A percentile compares a stretch with the other conserved stretches of the same genome.
Evolutionary conservation across 1,140 invertebrate species (phyloP).

Genomic region (Samia ricini): DNA sequence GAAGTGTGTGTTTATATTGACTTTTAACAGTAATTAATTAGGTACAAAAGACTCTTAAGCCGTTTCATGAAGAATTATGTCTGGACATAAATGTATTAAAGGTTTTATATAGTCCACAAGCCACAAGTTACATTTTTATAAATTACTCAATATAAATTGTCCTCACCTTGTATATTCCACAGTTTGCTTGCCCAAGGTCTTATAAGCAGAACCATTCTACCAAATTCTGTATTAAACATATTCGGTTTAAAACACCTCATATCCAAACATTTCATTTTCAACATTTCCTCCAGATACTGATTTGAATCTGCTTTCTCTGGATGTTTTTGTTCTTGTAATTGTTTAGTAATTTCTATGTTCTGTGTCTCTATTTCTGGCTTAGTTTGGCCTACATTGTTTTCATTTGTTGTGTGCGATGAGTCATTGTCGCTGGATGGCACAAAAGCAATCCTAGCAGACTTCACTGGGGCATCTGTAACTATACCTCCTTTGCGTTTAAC

Average conservation of each 20-base stretch:
- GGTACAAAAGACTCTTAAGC: no score
- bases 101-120: neutral
- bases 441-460: slow-evolving; percentile 51
- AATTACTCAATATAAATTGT: neutral
- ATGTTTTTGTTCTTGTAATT: neutral
- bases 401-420: neutral
- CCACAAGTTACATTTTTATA: neutral
- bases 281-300: slow-evolving; percentile 49
- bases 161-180: slow-evolving; percentile 56
- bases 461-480: slow-evolving; percentile 31
- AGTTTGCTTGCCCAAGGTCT: slow-evolving; percentile 51
- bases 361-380: slow-evolving; percentile 5
- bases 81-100: neutral
- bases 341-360: neutral
- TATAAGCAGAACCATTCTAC: slow-evolving; percentile 52
- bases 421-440: slow-evolving; percentile 34
- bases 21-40: no score
- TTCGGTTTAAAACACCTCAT: slow-evolving; percentile 41
- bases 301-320: neutral
- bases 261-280: slow-evolving; percentile 43
- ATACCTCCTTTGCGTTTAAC: slow-evolving; percentile 75
- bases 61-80: neutral
- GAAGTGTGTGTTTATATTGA: no score
- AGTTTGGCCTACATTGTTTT: slow-evolving; percentile 16
- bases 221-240: slow-evolving; percentile 59